A percentile compares a stretch with the other conserved stretches of the same genome.
phyloP scores from a whole-genome alignment of 1,140 invertebrate genomes.

The Caenorhabditis elegans region WBcel235 BX284606.5:7746001-7746500 shows the following conservation, averaged over 20 bases:
- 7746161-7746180: not conserved
- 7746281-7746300: constrained; percentile 18
- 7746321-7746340: not conserved
- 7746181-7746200: not conserved
- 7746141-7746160: constrained; percentile 7
- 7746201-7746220: constrained; percentile 7
- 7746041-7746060: not conserved
- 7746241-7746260: not conserved
- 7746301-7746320: constrained; percentile 8
- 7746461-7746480: no score
- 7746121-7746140: not conserved
- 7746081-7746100: no score
- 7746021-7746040: not conserved
- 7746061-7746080: not conserved
- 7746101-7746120: not conserved
- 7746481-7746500: no score
- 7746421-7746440: not conserved
- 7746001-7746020: not conserved
- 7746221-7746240: not conserved
- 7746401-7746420: no score
- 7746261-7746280: not conserved
- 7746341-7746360: not conserved
- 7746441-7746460: no score
- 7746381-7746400: no score
- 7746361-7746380: no score